Evolutionary conservation across 2,113 vertebrate species (phyloP), one percentile per base, ranked within the genome.

Genomic region (Conger conger): DNA sequence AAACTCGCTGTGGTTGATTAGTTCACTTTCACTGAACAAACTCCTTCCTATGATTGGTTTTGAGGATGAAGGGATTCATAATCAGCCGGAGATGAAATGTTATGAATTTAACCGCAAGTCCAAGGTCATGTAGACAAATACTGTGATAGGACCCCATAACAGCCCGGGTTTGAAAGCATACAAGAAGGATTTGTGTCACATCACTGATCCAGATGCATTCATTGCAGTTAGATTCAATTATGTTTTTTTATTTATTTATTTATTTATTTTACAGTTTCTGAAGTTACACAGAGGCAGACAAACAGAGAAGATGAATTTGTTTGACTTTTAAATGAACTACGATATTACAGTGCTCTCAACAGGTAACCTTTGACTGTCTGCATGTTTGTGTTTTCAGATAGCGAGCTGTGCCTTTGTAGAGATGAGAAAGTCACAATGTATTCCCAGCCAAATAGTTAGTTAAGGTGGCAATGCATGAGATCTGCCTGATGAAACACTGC

Each of bases 21-120:
- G 92, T 93, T 91, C 90, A 92, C 86, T 92, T 83, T 37, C 87
- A 90, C 92, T 93, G 90, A 92, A 93, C 18, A 63, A 93, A 93
- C 93, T 93, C 92, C 91, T 92, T 88, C 86, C 89, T 91, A 91
- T 93, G 93, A 93, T 93, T 92, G 92, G 91, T 92, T 89, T 93
- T 92, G 93, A 91, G 91, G 91, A 92, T 90, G 90, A 91, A 91
- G 92, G 91, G 92, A 93, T 94, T 93, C 92, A 94, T 93, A 94
- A 93, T 94, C 91, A 94, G 91, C 91, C 91, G 90, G 89, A 91
- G 92, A 93, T 93, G 91, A 92, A 91, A 91, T 91, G 89, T 91
- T 85, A 87, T 88, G 92, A 90, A 94, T 93, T 93, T 91, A 90
- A 93, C 93, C 92, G 93, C 92, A 93, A 91, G 89, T 89, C 88